Base-by-base conservation (phyloP, 2,888 invertebrate species). In the Plebejus argus region DNA sequence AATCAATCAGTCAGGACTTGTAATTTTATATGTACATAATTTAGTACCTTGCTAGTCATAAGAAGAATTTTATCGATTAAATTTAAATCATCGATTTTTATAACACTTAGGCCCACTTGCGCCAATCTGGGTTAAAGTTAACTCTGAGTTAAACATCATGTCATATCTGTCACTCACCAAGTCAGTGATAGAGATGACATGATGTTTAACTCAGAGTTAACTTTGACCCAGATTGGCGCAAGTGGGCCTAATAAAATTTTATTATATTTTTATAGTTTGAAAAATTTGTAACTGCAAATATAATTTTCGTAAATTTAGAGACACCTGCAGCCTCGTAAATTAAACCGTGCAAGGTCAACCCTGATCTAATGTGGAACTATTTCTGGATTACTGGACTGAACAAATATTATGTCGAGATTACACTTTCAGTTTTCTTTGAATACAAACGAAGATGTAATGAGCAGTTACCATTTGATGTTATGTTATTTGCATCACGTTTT, bases 391-490 rank as follows among this genome's bases (percentile, higher is more conserved):
- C 66, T 66, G 66, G 66, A 66, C 66, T 66, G 28, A 66, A 66
- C 18, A 66, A 15, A 66, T 33, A 66, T 45, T 23, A 23, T 76
- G 49, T 45, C 83, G 83, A 81, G 83, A 81, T 80, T 82, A 81
- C 78, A 83, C 83, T 66, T 66, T 66, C 66, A 66, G 66, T 84
- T 84, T 81, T 80, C 82, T 83, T 84, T 83, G 83, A 79, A 81
- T 1, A 7, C 10, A 20, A 23, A 23, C 61, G 61, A 23, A 10
- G 20, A 58, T 58, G 45, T 10, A 45, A 45, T 45, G 45, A 45
- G 45, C 12, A 45, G 45, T 45, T 45, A 45, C 39, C 39, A 39
- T 10, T 39, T 39, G 10, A 39, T 39, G 45, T 45, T 45, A 45
- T 1, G 10, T 45, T 45, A 45, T 45, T 45, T 3, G 45, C 10